These are phyloP conservation scores for Limosa lapponica DNA, from an alignment of 2,797 vertebrate genomes.

Conservation along the genomic window DNA sequence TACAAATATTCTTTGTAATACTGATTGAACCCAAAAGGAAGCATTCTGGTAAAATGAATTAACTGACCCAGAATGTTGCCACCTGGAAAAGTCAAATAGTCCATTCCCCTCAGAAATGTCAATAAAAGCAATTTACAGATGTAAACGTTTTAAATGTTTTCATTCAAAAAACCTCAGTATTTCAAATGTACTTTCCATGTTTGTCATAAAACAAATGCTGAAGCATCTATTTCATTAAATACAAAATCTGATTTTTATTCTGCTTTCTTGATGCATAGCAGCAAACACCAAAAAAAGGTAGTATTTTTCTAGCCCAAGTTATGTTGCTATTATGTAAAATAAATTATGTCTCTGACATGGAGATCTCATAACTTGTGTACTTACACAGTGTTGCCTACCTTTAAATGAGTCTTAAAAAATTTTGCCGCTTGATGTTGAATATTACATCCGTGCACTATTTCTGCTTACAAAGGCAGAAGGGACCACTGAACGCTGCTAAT, in stretches of 20 bases:
- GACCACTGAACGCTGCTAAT: not conserved
- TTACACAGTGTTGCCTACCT: not conserved
- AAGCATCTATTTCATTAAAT: not conserved
- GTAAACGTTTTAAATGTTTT: not conserved
- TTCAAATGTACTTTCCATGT: not conserved
- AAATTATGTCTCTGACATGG: not conserved
- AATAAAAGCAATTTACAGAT: not conserved
- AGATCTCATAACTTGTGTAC: not conserved
- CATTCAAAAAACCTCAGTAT: not conserved
- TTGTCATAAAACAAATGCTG: not conserved
- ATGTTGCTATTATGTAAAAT: not conserved
- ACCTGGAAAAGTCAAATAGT: not conserved
- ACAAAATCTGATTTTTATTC: not conserved
- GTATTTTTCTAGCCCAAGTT: not conserved
- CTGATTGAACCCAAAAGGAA: not conserved
- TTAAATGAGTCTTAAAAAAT: not conserved
- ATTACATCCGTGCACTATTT: not conserved
- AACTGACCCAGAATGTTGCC: not conserved
- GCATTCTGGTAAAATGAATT: not conserved
- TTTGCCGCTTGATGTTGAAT: not conserved
- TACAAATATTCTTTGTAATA: slow-evolving; percentile 10
- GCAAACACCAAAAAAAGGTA: not conserved
- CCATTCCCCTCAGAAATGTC: not conserved
- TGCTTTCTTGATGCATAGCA: not conserved
- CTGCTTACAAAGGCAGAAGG: not conserved